Evolutionary conservation across 1,140 invertebrate species (phyloP), one percentile per base, ranked within the genome.

Genomic region (Chironomus striatipennis): DNA sequence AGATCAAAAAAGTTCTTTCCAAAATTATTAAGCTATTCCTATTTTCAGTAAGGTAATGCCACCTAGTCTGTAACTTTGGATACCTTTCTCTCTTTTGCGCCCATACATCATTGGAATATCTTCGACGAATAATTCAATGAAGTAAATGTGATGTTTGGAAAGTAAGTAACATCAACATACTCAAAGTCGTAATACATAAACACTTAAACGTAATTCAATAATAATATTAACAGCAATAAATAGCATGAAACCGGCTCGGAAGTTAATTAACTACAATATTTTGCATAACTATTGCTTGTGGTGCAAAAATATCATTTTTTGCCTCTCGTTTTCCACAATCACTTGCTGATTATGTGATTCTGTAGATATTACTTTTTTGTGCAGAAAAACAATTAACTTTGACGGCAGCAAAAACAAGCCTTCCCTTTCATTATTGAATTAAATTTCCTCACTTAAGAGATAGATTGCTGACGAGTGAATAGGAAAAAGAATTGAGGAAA

Each of bases 401-500:
- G 47, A 57, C n/a, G 47, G 47, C 47, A 57, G 24, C 24, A 34
- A 34, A 34, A 34, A 34, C 1, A 57, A 57, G n/a, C 47, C 47
- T 57, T 57, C 47, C 47, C 47, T 57, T 57, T 57, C 47, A 57
- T 57, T 57, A 15, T 57, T 57, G 47, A 57, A 57, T 57, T 15
- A 15, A 57, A 57, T 57, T 57, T 57, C 47, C 12, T 57, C n/a
- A 57, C 9, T 57, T 57, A 15, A 47, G 8, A 8, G 12, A 57
- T 15, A 15, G 12, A 57, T 57, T n/a, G 47, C 12, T 10, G 43
- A 47, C 12, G n/a, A 57, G 12, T 57, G 12, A n/a, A 57, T n/a
- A 15, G 12, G 12, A 57, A n/a, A 57, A 12, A 57, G n/a, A 57
- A 57, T 12, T 57, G n/a, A 57, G 47, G 47, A 57, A 57, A 57